Evolutionary conservation across 2,113 vertebrate species (phyloP), one percentile per base, ranked within the genome.

Genomic region (Austrofundulus limnaeus): DNA sequence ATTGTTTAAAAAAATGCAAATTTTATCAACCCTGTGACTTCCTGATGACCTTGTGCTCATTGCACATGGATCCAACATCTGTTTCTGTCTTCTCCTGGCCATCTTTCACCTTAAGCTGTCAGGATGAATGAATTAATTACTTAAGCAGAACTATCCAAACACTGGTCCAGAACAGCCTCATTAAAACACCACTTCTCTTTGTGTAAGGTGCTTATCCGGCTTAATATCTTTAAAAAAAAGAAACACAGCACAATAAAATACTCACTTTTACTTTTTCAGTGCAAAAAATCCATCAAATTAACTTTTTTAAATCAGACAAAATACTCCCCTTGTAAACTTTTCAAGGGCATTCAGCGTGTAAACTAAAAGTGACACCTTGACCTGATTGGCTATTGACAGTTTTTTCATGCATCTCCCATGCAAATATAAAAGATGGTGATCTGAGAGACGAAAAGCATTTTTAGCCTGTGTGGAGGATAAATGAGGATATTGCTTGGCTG

Each of bases 91-190:
- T 46, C 25, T 38, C 6, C 20, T 15, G 21, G 41, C 25, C 25
- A 23, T 19, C 24, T 6, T 25, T 20, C 46, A 70, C 52, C 45
- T 69, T 38, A 66, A 70, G 39, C 65, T 47, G 64, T 61, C 62
- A 61, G 57, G 55, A 76, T 79, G 49, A 81, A 78, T 68, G 72
- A 69, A 42, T 77, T 15, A 57, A 62, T 61, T 8, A 2, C 34
- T 34, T 50, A 49, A 68, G 34, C 37, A 28, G 23, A 24, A 37
- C 48, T 34, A 48, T 50, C 37, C 64, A 45, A 31, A 10, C 4
- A 13, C 34, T 56, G 47, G 61, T 66, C 15, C n/a, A 55, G 20
- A 19, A n/a, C 38, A 42, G 47, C 15, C 31, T 54, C 19, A 67
- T 20, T 61, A 37, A 34, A 52, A 48, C 20, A n/a, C 2, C 11